Evolutionary conservation across 2,888 invertebrate species (phyloP).

Genomic region (Thymelicus acteon): DNA sequence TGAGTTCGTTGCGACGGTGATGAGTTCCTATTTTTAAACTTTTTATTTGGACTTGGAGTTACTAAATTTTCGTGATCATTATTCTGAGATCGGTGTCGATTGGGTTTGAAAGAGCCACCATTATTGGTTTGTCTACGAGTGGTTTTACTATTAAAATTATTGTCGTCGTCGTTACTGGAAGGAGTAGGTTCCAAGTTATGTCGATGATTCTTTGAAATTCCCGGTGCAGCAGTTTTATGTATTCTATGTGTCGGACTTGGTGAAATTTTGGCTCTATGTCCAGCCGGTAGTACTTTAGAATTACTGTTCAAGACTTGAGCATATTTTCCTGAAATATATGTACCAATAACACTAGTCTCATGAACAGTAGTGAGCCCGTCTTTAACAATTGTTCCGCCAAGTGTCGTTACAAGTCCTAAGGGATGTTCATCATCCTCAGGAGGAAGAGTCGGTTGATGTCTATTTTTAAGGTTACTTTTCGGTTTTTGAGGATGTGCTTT

Average conservation of each 20-base stretch:
- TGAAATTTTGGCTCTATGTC: constrained; percentile 86
- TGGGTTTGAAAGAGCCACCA: constrained; percentile 82
- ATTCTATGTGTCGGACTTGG: constrained; percentile 88
- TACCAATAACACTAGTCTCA: constrained; percentile 95
- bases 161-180: constrained; percentile 86
- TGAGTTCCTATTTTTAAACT: constrained; percentile 75
- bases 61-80: constrained; percentile 68
- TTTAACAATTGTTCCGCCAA: constrained; percentile 93
- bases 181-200: constrained; percentile 88
- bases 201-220: constrained; percentile 80
- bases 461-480: constrained; percentile 72
- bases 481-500: constrained; percentile 79
- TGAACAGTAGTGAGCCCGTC: constrained; percentile 93
- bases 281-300: constrained; percentile 86
- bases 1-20: constrained; percentile 67
- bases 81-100: constrained; percentile 77
- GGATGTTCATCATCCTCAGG: constrained; percentile 88
- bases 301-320: constrained; percentile 94
- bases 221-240: constrained; percentile 90
- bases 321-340: constrained; percentile 94
- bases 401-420: constrained; percentile 91
- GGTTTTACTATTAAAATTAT: constrained; percentile 76
- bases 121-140: constrained; percentile 80
- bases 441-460: constrained; percentile 72
- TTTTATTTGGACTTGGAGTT: constrained; percentile 68